A percentile compares a stretch with the other conserved stretches of the same genome.
Conservation (phyloP, 2,113 vertebrate species). For the Dromiciops gliroides region DNA sequence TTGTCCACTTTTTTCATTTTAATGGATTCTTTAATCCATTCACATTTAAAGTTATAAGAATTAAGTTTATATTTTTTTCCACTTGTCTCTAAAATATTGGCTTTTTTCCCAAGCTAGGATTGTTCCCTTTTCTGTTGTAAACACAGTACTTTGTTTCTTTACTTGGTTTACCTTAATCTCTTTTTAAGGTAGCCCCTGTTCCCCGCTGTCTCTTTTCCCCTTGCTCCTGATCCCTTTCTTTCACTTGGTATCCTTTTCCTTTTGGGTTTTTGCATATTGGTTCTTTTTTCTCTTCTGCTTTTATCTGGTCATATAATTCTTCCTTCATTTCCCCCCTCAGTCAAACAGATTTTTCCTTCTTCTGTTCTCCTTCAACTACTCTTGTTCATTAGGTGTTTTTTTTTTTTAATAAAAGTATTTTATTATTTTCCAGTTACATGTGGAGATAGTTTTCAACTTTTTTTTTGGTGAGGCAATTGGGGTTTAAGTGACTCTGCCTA, state of each 20-base stretch:
- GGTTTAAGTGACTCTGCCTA: too few relatives aligned
- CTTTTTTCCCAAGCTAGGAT: background rate
- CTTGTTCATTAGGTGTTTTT: background rate
- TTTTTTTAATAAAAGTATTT: too few relatives aligned
- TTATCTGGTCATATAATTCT: background rate
- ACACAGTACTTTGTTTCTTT: background rate
- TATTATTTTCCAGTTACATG: too few relatives aligned
- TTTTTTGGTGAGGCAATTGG: too few relatives aligned
- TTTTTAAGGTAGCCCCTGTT: background rate
- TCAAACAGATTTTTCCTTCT: background rate
- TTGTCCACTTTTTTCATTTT: background rate
- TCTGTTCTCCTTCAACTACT: background rate
- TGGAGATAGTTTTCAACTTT: too few relatives aligned
- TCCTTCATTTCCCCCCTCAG: background rate
- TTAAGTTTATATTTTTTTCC: background rate
- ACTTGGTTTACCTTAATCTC: background rate
- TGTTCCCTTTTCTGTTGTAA: background rate
- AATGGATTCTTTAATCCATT: background rate
- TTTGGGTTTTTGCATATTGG: background rate
- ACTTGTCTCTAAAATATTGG: background rate
- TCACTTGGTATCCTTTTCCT: background rate
- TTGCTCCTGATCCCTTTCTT: background rate
- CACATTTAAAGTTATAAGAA: background rate
- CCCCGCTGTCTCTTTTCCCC: background rate
- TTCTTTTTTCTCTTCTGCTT: background rate